Base-by-base conservation (phyloP, 1,140 invertebrate genomes). In the Trichomalopsis sarcophagae region DNA sequence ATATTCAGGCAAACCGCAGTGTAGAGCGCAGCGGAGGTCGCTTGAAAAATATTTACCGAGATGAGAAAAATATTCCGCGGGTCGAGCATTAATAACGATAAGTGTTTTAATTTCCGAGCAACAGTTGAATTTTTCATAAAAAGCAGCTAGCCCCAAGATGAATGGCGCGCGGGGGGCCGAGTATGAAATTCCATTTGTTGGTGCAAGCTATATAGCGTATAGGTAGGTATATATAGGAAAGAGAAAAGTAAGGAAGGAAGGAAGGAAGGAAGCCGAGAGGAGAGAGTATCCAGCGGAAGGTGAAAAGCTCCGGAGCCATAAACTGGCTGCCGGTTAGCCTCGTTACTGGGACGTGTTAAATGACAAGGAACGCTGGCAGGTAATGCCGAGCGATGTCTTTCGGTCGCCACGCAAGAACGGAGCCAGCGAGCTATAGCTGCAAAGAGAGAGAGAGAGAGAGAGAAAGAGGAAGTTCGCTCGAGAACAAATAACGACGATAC, bases 401-500 rank as follows among this genome's bases (percentile, higher is more conserved):
- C 73, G 81, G 62, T 55, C 81, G n/a, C 69, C 40, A 82, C 47
- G 81, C 47, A 74, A 82, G 81, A 82, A 75, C 78, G 75, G 68
- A 36, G 73, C 33, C 5, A 36, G 33, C 33, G 33, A 36, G 33
- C 79, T 82, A 36, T 44, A 68, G 68, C 27, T 27, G 27, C 27
- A 69, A 80, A 84, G 86, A 87, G 87, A 14, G 86, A 87, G 55
- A 33, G 69, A 50, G 75, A 36, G 73, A 11, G 17, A 2, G 11
- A 33, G 68, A 71, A 80, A 84, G 86, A 88, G 87, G 21, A 87
- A 87, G 66, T 87, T 85, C 77, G 69, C 69, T 36, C 86, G 81
- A 21, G 73, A 89, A 91, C 90, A 89, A 90, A 89, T 89, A 91
- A 90, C 87, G 86, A 87, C 88, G 88, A 91, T 91, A 90, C 89